A percentile compares a stretch with the other conserved stretches of the same genome.
Conservation (phyloP, 2,113 vertebrate genomes). For the Larimichthys polyactis region DNA sequence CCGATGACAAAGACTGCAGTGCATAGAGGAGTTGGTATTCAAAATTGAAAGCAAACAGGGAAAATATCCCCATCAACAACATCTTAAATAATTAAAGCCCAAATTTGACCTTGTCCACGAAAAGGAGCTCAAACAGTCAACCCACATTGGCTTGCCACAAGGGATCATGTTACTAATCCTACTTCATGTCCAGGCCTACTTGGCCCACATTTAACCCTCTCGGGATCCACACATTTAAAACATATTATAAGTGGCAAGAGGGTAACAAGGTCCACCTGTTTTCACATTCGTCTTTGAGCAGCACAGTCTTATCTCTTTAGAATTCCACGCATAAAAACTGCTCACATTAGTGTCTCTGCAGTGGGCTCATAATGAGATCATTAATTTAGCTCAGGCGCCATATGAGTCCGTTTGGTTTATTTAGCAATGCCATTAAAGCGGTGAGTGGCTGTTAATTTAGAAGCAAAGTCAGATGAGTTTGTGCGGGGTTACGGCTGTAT, state of each 20-base stretch:
- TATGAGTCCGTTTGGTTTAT: slow-evolving; percentile 53
- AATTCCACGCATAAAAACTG: not conserved
- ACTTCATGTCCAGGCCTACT: not conserved
- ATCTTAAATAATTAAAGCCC: too few relatives aligned
- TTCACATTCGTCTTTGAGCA: slow-evolving; percentile 3
- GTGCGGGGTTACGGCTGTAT: slow-evolving; percentile 24
- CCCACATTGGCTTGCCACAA: not conserved
- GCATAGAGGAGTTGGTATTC: not conserved
- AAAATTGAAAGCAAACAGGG: not conserved
- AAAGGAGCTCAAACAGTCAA: not conserved
- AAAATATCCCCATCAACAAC: not conserved
- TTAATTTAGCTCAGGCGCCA: slow-evolving; percentile 46
- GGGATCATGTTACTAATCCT: not conserved
- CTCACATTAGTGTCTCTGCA: slow-evolving; percentile 1
- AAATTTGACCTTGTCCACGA: not conserved
- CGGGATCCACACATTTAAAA: not conserved
- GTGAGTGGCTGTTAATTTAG: slow-evolving; percentile 54
- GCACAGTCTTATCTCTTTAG: not conserved
- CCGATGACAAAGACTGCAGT: not conserved
- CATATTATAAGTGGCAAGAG: not conserved
- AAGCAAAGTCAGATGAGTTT: slow-evolving; percentile 34
- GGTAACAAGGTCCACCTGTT: not conserved
- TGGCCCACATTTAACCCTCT: not conserved
- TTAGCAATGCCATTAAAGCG: slow-evolving; percentile 47
- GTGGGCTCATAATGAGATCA: slow-evolving; percentile 54